These are phyloP conservation scores for Clarias batrachus DNA, from an alignment of 2,113 vertebrate genomes.

Conservation along the genomic window DNA sequence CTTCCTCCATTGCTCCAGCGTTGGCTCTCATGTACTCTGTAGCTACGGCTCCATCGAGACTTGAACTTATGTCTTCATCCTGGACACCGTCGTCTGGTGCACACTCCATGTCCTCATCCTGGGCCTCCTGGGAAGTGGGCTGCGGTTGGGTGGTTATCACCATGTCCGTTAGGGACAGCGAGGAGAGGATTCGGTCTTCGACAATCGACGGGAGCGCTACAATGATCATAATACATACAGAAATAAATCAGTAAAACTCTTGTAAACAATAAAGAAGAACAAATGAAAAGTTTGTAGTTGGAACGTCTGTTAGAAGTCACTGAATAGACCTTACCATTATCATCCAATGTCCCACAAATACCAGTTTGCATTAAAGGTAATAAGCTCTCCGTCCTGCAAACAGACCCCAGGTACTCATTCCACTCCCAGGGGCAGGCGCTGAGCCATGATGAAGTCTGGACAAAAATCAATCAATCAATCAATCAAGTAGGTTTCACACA, in stretches of 20 bases:
- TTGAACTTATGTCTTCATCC: constrained; percentile 22
- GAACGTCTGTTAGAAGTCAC: not conserved
- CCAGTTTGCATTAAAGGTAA: constrained; percentile 73
- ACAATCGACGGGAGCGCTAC: constrained; percentile 50
- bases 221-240: not conserved
- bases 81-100: constrained; percentile 12
- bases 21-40: constrained; percentile 9
- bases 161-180: constrained; percentile 38
- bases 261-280: not conserved
- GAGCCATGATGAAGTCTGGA: constrained; percentile 71
- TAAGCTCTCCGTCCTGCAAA: constrained; percentile 68
- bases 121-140: not conserved
- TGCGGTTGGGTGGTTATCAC: constrained; percentile 34
- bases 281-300: not conserved
- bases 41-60: constrained; percentile 12
- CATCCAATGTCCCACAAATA: constrained; percentile 68
- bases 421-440: constrained; percentile 67
- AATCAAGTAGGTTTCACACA: not conserved
- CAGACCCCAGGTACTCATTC: constrained; percentile 73
- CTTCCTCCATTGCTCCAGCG: constrained; percentile 31
- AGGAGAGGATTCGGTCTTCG: constrained; percentile 48
- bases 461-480: not conserved
- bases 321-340: constrained; percentile 61
- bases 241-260: not conserved
- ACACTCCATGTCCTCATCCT: not conserved